phyloP scores from a whole-genome alignment of 2,113 vertebrate species.

The Cebus imitator region DNA sequence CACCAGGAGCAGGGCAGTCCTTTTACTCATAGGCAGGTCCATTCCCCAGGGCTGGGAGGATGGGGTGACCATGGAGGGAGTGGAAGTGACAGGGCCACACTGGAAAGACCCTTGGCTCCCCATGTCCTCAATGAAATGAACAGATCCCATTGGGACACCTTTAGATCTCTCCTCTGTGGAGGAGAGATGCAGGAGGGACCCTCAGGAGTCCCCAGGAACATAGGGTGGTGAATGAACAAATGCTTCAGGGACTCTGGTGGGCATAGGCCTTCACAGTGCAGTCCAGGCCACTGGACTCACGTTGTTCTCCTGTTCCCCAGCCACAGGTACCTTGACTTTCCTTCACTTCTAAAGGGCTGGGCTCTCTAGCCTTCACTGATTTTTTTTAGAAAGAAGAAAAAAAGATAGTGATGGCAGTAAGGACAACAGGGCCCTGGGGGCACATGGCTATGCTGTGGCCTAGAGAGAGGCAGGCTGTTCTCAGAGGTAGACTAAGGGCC shows the following conservation, averaged over 20 bases:
- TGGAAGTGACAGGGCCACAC: background rate
- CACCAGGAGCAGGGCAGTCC: background rate
- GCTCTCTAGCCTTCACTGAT: too few relatives aligned
- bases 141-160: background rate
- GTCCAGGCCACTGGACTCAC: background rate
- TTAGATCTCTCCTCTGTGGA: background rate
- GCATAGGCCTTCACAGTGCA: background rate
- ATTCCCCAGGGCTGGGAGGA: background rate
- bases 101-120: background rate
- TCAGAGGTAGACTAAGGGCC: background rate
- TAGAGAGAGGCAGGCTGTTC: background rate
- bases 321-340: accelerated
- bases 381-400: background rate
- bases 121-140: background rate
- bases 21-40: background rate
- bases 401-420: background rate
- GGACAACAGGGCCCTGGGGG: background rate
- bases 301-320: background rate
- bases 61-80: background rate
- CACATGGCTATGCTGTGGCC: background rate
- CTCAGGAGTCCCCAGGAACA: background rate
- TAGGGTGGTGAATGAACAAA: background rate
- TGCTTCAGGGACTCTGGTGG: background rate
- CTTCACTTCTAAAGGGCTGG: background rate
- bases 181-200: background rate